Evolutionary conservation across 1,140 invertebrate species (phyloP).

Genomic region (Drosophila ohnishii): DNA sequence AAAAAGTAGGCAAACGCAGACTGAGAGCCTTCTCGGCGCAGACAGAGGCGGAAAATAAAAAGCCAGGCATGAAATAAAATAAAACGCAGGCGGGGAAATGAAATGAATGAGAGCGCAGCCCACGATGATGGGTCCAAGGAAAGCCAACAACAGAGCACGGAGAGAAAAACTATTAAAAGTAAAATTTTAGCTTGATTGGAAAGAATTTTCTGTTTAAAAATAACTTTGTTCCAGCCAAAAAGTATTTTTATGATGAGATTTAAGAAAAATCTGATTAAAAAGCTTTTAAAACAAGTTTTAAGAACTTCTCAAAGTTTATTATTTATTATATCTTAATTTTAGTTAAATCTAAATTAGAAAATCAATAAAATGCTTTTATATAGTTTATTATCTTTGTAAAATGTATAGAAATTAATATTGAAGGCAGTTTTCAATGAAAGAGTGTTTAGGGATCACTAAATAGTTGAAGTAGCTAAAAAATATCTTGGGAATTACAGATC

Average conservation of each 20-base stretch:
- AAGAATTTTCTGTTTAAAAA: not conserved
- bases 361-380: too few relatives aligned
- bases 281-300: not conserved
- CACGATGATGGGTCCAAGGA: slow-evolving; percentile 31
- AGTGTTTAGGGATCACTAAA: not conserved
- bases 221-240: too few relatives aligned
- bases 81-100: slow-evolving; percentile 50
- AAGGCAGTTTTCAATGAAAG: not conserved
- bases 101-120: slow-evolving; percentile 73
- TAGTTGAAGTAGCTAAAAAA: not conserved
- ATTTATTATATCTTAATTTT: not conserved
- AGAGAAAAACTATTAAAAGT: not conserved
- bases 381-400: too few relatives aligned
- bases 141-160: slow-evolving; percentile 28
- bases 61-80: slow-evolving; percentile 56
- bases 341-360: too few relatives aligned
- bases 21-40: slow-evolving; percentile 19
- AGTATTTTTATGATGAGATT: not conserved
- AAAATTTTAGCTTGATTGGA: too few relatives aligned
- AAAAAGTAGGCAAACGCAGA: slow-evolving; percentile 73
- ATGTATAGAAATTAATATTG: not conserved
- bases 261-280: not conserved
- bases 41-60: slow-evolving; percentile 67
- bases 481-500: too few relatives aligned
- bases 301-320: not conserved